These are phyloP conservation scores for Junonia oenone DNA, from an alignment of 2,888 invertebrate species.

Conservation along the genomic window DNA sequence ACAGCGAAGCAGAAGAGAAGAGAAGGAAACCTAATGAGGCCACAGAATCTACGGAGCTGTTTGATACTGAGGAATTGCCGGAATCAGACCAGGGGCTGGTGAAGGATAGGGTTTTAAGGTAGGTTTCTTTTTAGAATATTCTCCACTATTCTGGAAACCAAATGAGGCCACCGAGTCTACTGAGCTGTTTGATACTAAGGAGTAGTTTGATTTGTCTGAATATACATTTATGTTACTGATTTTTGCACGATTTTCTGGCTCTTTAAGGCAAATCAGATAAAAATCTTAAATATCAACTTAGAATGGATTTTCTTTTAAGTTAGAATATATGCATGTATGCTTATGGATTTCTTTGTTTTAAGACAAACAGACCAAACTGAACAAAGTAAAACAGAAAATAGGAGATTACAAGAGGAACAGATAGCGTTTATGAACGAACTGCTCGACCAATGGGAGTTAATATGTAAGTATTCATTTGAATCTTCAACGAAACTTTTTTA, in stretches of 20 bases:
- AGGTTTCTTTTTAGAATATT: conserved; percentile 19
- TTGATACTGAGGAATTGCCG: conserved; percentile 45
- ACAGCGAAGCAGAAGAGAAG: conserved; percentile 37
- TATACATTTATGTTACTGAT: too few species aligned
- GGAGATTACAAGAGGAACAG: conserved; percentile 53
- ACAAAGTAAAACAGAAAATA: conserved; percentile 30
- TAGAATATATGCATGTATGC: too few species aligned
- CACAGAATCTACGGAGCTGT: conserved; percentile 48
- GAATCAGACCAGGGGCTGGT: conserved; percentile 45
- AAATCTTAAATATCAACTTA: too few species aligned
- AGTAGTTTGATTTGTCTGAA: too few species aligned
- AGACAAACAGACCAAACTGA: conserved; percentile 43
- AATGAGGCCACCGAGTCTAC: too few species aligned
- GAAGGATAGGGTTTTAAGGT: conserved; percentile 24
- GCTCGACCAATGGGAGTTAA: conserved; percentile 66
- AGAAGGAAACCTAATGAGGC: conserved; percentile 36
- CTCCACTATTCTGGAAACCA: too few species aligned
- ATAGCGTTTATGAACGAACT: conserved; percentile 64
- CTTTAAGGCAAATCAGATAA: too few species aligned
- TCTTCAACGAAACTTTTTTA: too few species aligned
- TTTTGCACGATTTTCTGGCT: too few species aligned
- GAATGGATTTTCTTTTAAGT: too few species aligned
- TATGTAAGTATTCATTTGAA: conserved; percentile 61
- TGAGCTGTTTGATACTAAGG: too few species aligned
- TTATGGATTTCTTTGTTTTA: conserved; percentile 13